Evolutionary conservation across 1,140 invertebrate species (phyloP).

Genomic region (Caenorhabditis remanei): DNA sequence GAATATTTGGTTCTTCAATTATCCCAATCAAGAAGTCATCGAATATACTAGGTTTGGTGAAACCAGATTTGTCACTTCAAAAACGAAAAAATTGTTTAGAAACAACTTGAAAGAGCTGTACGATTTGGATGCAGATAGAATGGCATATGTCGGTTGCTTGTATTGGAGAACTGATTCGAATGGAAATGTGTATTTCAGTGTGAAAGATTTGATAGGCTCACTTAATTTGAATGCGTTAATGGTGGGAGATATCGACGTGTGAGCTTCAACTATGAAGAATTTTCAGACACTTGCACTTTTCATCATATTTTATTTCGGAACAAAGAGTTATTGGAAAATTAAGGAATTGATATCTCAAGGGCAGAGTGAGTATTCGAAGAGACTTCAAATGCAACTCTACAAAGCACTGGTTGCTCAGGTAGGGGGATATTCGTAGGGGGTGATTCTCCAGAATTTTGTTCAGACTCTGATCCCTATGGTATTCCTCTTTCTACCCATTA

Average conservation of each 20-base stretch:
- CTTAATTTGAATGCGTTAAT: no score
- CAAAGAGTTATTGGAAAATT: neutral
- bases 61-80: neutral
- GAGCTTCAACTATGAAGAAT: neutral
- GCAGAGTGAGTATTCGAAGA: neutral
- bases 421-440: neutral
- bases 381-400: slow-evolving; percentile 4
- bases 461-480: neutral
- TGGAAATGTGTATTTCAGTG: neutral
- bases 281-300: neutral
- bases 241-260: no score
- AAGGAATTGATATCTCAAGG: neutral
- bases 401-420: slow-evolving; percentile 18
- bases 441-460: neutral
- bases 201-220: neutral
- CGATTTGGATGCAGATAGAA: neutral
- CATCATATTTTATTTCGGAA: neutral
- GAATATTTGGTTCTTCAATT: neutral
- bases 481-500: neutral
- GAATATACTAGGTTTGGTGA: neutral
- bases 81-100: neutral
- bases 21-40: neutral
- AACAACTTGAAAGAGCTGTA: neutral
- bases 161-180: neutral
- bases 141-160: neutral